phyloP scores from a whole-genome alignment of 1,140 invertebrate species.

The Ganaspis sp. region DNA sequence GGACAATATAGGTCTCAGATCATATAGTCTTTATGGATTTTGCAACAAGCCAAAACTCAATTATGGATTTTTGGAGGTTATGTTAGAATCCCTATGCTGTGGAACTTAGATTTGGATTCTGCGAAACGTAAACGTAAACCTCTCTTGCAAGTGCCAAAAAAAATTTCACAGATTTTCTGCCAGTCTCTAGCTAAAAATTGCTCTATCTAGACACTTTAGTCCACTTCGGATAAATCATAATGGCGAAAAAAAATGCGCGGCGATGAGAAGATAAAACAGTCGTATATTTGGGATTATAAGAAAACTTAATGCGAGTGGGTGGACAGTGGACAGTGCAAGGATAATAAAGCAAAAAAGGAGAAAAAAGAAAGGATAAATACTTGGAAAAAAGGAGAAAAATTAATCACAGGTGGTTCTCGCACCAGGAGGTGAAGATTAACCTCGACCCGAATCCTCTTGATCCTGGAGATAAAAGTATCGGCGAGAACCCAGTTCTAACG shows the following conservation, averaged over 20 bases:
- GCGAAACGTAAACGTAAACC: too few relatives aligned
- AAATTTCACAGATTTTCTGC: too few relatives aligned
- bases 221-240: too few relatives aligned
- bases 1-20: too few relatives aligned
- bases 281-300: not conserved
- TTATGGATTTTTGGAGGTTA: too few relatives aligned
- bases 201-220: too few relatives aligned
- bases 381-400: not conserved
- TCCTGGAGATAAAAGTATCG: conserved; percentile 23
- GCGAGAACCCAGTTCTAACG: conserved; percentile 26
- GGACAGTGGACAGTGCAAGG: not conserved
- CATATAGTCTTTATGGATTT: too few relatives aligned
- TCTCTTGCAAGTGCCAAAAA: too few relatives aligned
- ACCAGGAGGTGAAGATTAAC: conserved; percentile 26
- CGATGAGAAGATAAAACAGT: not conserved
- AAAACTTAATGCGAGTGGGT: not conserved
- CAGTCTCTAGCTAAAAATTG: too few relatives aligned
- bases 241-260: not conserved
- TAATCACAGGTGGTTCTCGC: conserved; percentile 26
- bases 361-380: not conserved
- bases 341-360: not conserved
- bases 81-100: too few relatives aligned
- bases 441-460: conserved; percentile 30
- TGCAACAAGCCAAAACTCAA: too few relatives aligned
- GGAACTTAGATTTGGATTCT: too few relatives aligned